Evolutionary conservation across 2,113 vertebrate genomes (phyloP).

Genomic region (Scomber colias): DNA sequence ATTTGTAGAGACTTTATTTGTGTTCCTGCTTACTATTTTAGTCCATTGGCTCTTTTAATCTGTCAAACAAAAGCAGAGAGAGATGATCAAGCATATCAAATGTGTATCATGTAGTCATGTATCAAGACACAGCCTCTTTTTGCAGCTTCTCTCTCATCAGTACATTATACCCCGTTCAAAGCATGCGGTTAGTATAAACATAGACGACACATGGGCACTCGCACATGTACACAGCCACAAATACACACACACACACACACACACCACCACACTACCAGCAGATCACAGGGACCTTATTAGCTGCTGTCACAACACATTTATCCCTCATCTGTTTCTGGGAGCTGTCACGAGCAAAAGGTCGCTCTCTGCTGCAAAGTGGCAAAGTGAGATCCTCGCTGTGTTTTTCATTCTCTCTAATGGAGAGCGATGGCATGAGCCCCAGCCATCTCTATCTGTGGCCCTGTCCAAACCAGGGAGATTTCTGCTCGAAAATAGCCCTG

Average conservation of each 20-base stretch:
- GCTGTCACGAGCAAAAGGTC: conserved; percentile 80
- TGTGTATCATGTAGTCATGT: conserved; percentile 37
- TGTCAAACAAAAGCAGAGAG: conserved; percentile 49
- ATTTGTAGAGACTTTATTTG: conserved; percentile 66
- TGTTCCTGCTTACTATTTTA: conserved; percentile 63
- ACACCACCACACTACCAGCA: conserved; percentile 51
- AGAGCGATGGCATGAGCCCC: conserved; percentile 85
- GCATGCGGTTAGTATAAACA: conserved; percentile 29
- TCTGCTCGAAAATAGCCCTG: conserved; percentile 81
- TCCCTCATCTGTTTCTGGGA: conserved; percentile 84
- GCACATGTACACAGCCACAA: conserved; percentile 1
- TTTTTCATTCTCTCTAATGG: conserved; percentile 85
- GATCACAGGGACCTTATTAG: conserved; percentile 83
- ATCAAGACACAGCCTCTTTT: conserved; percentile 44
- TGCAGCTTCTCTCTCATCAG: conserved; percentile 40
- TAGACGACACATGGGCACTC: conserved; percentile 19
- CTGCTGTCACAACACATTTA: conserved; percentile 88
- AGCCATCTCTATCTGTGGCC: conserved; percentile 81
- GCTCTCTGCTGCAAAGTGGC: conserved; percentile 80
- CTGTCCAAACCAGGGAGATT: conserved; percentile 82
- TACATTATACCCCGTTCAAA: conserved; percentile 41
- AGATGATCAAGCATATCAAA: conserved; percentile 68
- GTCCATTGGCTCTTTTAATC: conserved; percentile 55
- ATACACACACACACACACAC: conserved; percentile 7
- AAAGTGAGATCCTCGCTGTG: conserved; percentile 77